A percentile compares a stretch with the other conserved stretches of the same genome.
Conservation (phyloP, 2,797 vertebrate species). For the Sebastes variabilis region DNA sequence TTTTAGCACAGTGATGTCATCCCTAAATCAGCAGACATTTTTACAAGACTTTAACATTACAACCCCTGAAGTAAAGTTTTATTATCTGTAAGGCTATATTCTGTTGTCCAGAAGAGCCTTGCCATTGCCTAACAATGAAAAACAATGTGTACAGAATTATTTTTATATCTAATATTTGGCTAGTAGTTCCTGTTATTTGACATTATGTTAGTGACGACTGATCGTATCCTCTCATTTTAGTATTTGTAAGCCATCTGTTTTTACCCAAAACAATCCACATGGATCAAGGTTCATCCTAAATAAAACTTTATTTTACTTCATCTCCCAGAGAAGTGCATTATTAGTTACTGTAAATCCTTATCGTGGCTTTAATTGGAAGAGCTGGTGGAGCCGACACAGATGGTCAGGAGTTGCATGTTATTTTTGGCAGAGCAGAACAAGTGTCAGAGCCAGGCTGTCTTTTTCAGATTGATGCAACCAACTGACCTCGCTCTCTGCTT, state of each 20-base stretch:
- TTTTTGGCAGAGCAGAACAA: constrained; percentile 46
- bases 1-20: too few species aligned
- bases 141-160: not conserved
- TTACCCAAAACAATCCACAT: not conserved
- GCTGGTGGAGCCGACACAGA: constrained; percentile 45
- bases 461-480: constrained; percentile 20
- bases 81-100: not conserved
- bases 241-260: not conserved
- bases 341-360: constrained; percentile 19
- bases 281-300: not conserved
- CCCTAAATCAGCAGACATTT: too few species aligned
- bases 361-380: constrained; percentile 13
- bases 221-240: not conserved
- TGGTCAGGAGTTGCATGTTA: constrained; percentile 52
- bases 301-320: not conserved
- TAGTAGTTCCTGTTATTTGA: not conserved
- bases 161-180: not conserved
- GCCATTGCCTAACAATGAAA: not conserved
- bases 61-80: not conserved
- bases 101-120: not conserved
- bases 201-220: not conserved
- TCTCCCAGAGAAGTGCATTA: not conserved
- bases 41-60: not conserved
- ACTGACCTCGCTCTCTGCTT: not conserved
- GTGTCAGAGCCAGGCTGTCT: constrained; percentile 35